Evolutionary conservation across 1,140 invertebrate species (phyloP).

Genomic region (Panagrolaimus sp.): DNA sequence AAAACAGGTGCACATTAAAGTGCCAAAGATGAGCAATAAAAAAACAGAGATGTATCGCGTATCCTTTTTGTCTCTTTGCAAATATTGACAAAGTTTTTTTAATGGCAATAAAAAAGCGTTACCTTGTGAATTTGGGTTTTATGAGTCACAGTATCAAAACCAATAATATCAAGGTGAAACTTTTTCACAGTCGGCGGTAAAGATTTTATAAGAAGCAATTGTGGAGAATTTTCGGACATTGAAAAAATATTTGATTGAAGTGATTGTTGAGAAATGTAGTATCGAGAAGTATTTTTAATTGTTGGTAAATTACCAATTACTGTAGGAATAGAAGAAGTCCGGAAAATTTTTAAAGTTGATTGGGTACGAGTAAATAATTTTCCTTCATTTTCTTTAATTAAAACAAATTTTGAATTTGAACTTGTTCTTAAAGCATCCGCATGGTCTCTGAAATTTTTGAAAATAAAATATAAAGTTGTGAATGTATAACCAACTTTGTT

Average conservation of each 20-base stretch:
- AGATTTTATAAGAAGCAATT: constrained; percentile 6
- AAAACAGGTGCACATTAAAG: too few species aligned
- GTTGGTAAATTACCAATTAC: not conserved
- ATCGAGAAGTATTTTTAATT: not conserved
- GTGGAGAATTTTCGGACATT: not conserved
- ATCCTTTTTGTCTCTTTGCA: too few species aligned
- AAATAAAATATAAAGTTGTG: not conserved
- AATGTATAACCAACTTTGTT: not conserved
- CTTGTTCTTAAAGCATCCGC: not conserved
- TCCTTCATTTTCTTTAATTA: not conserved
- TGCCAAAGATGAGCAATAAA: too few species aligned
- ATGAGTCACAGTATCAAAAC: constrained; percentile 11
- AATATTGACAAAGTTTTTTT: too few species aligned
- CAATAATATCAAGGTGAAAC: constrained; percentile 6
- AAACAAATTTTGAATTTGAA: constrained; percentile 6
- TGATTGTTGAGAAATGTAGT: not conserved
- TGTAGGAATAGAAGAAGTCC: not conserved
- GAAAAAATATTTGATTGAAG: not conserved
- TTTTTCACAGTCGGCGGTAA: not conserved
- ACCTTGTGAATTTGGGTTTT: constrained; percentile 15
- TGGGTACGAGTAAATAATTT: not conserved
- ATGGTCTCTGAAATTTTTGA: not conserved
- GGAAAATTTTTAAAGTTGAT: not conserved
- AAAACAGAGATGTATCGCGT: too few species aligned
- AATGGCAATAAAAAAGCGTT: too few species aligned